phyloP scores from a whole-genome alignment of 2,113 vertebrate genomes.

The Festucalex cinctus region DNA sequence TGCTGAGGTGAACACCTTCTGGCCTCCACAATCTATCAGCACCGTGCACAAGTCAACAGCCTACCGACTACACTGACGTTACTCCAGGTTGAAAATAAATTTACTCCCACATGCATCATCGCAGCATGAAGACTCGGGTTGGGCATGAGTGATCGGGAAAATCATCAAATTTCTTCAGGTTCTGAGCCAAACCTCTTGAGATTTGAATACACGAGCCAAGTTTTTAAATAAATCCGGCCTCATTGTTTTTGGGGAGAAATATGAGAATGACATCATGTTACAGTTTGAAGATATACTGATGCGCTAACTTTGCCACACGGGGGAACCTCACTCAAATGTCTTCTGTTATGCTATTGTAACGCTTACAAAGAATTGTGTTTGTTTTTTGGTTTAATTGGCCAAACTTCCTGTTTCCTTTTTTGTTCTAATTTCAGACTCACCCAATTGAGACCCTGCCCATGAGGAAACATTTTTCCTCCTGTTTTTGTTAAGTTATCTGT shows the following conservation, averaged over 20 bases:
- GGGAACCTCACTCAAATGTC: neutral
- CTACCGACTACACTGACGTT: constrained; percentile 7
- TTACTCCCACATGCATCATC: neutral
- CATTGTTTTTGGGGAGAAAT: neutral
- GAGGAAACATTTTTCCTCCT: too few relatives aligned
- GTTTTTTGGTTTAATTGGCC: neutral
- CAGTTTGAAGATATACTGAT: neutral
- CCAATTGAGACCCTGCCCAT: neutral
- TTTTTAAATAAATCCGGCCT: neutral
- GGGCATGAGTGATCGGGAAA: neutral
- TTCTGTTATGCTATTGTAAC: neutral
- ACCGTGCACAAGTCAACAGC: constrained; percentile 36
- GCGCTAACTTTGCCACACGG: neutral
- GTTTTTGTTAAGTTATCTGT: too few relatives aligned
- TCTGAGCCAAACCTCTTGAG: neutral
- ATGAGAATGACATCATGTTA: neutral
- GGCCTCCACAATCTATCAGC: constrained; percentile 54
- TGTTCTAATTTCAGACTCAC: neutral
- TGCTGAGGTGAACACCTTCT: constrained; percentile 59
- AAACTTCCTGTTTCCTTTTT: neutral
- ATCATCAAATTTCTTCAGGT: neutral
- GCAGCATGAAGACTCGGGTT: neutral
- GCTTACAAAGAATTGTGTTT: neutral
- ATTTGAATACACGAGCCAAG: neutral
- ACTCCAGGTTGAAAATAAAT: neutral